Evolutionary conservation across 1,140 invertebrate genomes (phyloP), one percentile per base, ranked within the genome.

Genomic region (Megathymus violae): DNA sequence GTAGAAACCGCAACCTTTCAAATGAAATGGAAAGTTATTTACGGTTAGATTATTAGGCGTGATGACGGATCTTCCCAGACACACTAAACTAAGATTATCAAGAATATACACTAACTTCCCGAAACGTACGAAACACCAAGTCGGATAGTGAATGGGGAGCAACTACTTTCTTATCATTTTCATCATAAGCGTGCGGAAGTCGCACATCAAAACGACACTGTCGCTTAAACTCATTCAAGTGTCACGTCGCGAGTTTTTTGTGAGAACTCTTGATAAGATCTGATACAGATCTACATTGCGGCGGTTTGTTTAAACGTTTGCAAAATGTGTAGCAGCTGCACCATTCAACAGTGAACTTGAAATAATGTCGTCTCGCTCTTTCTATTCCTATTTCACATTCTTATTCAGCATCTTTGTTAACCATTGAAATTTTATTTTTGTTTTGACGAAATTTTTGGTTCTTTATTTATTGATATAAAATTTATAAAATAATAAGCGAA

Each of bases 241-340:
- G 51, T 54, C 43, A 46, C 40, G 7, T 17, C 19, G n/a, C 13
- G 19, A 14, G 38, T 13, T 13, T 62, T 44, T 59, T 51, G 48
- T 64, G 66, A 63, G 70, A 70, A 69, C 36, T 40, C 43, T 47
- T 77, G 44, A 69, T 77, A 74, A 15, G 16, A 15, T 27, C 14
- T n/a, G 69, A 78, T 75, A 70, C 17, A 43, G 41, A 72, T 75
- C 63, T 67, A 48, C 51, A 52, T 36, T 61, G 41, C 16, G 47
- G 46, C 67, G 43, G 61, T 65, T 68, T 74, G 74, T 77, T 75
- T 65, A 56, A 76, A 66, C 36, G 65, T 43, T 65, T 38, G 70
- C 65, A 65, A 76, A 71, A 64, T 62, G 50, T 62, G 50, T 60
- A 47, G 27, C 5, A 47, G 22, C 41, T 46, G 11, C 1, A 1